Percentiles rank a stretch among this genome's conserved stretches.
Evolutionary conservation across 2,797 vertebrate genomes (phyloP).

Genomic region (Furcifer pardalis): DNA sequence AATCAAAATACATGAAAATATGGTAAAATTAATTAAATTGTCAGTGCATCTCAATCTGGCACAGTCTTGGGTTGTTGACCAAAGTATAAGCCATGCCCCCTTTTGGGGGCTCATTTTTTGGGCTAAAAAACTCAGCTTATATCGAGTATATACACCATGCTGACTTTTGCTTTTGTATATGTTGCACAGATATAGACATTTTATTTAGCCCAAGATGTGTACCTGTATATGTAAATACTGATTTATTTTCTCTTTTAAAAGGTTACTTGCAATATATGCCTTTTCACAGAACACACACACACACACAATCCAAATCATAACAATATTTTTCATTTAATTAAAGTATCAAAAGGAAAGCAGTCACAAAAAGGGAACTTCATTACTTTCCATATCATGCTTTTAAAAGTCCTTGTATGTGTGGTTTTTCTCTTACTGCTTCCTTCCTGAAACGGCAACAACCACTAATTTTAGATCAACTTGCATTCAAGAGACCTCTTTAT

Average conservation of each 20-base stretch:
- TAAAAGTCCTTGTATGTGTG: conserved; percentile 24
- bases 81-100: too few species aligned
- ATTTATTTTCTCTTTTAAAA: background rate
- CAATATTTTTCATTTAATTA: rapidly evolving
- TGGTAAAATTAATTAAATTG: too few species aligned
- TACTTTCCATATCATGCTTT: conserved; percentile 42
- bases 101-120: too few species aligned
- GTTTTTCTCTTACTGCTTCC: conserved; percentile 67
- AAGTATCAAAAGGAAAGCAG: conserved; percentile 50
- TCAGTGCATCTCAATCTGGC: too few species aligned
- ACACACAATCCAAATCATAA: background rate
- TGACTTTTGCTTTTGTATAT: background rate
- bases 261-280: background rate
- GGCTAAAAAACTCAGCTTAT: too few species aligned
- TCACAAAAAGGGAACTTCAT: conserved; percentile 1
- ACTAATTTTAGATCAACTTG: conserved; percentile 57
- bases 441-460: conserved; percentile 71
- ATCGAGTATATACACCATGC: too few species aligned
- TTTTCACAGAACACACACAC: rapidly evolving
- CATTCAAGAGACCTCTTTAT: background rate
- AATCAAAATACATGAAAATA: too few species aligned
- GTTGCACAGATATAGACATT: background rate
- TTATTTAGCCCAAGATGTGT: background rate
- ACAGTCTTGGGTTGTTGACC: too few species aligned
- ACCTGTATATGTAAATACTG: background rate